Percentiles rank a stretch among this genome's conserved stretches.
These are phyloP conservation scores for Collichthys lucidus DNA, from an alignment of 2,113 vertebrate species.

Conservation along the genomic window DNA sequence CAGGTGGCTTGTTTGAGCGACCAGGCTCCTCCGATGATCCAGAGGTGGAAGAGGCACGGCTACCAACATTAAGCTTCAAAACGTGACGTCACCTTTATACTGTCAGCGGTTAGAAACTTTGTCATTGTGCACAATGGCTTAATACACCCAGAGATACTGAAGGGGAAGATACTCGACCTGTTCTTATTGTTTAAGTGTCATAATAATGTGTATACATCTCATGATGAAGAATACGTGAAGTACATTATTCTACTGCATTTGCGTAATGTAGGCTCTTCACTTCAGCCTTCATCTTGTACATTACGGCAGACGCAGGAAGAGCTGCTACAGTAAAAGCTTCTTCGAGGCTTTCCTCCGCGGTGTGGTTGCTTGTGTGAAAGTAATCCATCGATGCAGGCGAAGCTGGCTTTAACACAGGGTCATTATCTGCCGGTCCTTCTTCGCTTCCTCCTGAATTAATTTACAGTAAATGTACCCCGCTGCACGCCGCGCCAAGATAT, in stretches of 20 bases:
- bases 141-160: neutral
- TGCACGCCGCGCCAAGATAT: conserved; percentile 27
- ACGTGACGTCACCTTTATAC: too few species aligned
- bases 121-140: neutral
- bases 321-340: conserved; percentile 40
- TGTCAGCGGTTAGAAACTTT: neutral
- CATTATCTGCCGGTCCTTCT: conserved; percentile 40
- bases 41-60: too few species aligned
- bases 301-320: conserved; percentile 23
- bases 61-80: too few species aligned
- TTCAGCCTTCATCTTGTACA: conserved; percentile 32
- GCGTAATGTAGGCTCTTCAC: conserved; percentile 34
- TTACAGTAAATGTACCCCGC: conserved; percentile 43
- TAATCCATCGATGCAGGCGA: conserved; percentile 36
- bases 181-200: neutral
- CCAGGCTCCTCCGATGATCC: too few species aligned
- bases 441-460: conserved; percentile 36
- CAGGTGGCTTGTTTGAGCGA: too few species aligned
- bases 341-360: conserved; percentile 26
- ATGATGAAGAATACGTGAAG: neutral
- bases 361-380: conserved; percentile 21
- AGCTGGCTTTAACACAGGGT: conserved; percentile 23
- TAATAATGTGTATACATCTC: neutral
- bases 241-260: conserved; percentile 37
- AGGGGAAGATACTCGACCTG: neutral